These are phyloP conservation scores for Panorpa germanica DNA, from an alignment of 2,888 invertebrate species.

Conservation along the genomic window DNA sequence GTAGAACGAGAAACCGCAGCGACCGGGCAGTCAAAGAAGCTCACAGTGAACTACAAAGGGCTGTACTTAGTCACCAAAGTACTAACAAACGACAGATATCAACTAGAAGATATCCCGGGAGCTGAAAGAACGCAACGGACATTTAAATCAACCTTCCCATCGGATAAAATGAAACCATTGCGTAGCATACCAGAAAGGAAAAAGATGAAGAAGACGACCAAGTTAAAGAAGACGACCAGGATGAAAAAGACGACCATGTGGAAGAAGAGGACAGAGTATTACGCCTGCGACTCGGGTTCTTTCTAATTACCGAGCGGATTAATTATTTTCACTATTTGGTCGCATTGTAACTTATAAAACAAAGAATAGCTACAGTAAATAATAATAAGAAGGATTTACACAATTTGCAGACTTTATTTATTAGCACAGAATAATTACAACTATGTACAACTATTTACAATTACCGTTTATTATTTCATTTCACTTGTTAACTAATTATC, in stretches of 20 bases:
- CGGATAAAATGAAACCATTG: slow-evolving; percentile 13
- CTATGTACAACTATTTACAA: no score
- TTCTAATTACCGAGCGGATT: no score
- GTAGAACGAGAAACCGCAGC: slow-evolving; percentile 10
- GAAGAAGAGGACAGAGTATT: slow-evolving; percentile 9
- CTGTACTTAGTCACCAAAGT: slow-evolving; percentile 12
- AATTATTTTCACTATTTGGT: no score
- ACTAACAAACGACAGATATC: slow-evolving; percentile 13
- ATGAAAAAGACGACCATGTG: not conserved
- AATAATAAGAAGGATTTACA: no score
- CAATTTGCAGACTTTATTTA: no score
- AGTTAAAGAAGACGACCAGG: slow-evolving; percentile 4
- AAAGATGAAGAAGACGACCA: slow-evolving; percentile 4
- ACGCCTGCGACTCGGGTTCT: no score
- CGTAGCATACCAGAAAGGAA: slow-evolving; percentile 9
- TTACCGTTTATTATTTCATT: no score
- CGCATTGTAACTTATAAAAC: no score
- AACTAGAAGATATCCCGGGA: slow-evolving; percentile 14
- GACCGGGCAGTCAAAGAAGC: slow-evolving; percentile 13
- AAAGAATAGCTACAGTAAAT: no score
- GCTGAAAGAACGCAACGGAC: slow-evolving; percentile 12
- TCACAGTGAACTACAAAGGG: slow-evolving; percentile 13
- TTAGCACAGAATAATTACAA: no score
- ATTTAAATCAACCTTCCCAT: slow-evolving; percentile 12
- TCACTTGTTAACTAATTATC: no score